phyloP scores from a whole-genome alignment of 2,888 invertebrate species.

The Ganaspis brasiliensis region DNA sequence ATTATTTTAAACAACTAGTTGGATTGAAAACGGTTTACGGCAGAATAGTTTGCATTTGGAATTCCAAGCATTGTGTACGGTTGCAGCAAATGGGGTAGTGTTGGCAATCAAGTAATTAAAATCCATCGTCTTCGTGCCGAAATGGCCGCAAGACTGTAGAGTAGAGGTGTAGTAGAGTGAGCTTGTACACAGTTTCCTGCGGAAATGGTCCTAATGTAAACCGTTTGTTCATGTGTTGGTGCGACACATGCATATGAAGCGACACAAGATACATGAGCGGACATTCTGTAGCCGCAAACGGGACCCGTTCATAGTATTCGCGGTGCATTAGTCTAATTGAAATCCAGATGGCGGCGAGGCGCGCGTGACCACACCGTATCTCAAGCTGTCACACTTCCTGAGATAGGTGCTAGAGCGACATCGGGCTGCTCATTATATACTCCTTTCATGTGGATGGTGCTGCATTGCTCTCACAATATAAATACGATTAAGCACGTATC shows the following conservation, averaged over 20 bases:
- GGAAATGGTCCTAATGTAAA: slow-evolving; percentile 29
- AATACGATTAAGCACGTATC: not conserved
- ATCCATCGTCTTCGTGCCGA: slow-evolving; percentile 24
- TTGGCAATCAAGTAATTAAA: slow-evolving; percentile 41
- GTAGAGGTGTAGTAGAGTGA: not conserved
- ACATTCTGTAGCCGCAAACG: slow-evolving; percentile 54
- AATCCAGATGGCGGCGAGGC: slow-evolving; percentile 65
- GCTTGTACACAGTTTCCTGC: slow-evolving; percentile 33
- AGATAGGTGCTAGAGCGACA: slow-evolving; percentile 45
- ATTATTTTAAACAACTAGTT: too few relatives aligned
- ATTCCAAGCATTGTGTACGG: not conserved
- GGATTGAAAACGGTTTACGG: not conserved
- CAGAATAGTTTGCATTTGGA: slow-evolving; percentile 5
- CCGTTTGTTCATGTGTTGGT: not conserved
- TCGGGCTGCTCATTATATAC: slow-evolving; percentile 15
- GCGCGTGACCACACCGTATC: slow-evolving; percentile 64
- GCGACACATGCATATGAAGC: not conserved
- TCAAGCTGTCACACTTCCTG: slow-evolving; percentile 64
- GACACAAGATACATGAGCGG: slow-evolving; percentile 55
- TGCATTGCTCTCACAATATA: not conserved
- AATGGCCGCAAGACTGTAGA: slow-evolving; percentile 21
- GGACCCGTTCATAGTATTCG: slow-evolving; percentile 60
- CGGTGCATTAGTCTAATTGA: slow-evolving; percentile 72
- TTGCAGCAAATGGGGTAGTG: slow-evolving; percentile 29
- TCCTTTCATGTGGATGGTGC: not conserved